A percentile compares a stretch with the other conserved stretches of the same genome.
Evolutionary conservation across 2,113 vertebrate genomes (phyloP).

Genomic region (Cottus gobio): DNA sequence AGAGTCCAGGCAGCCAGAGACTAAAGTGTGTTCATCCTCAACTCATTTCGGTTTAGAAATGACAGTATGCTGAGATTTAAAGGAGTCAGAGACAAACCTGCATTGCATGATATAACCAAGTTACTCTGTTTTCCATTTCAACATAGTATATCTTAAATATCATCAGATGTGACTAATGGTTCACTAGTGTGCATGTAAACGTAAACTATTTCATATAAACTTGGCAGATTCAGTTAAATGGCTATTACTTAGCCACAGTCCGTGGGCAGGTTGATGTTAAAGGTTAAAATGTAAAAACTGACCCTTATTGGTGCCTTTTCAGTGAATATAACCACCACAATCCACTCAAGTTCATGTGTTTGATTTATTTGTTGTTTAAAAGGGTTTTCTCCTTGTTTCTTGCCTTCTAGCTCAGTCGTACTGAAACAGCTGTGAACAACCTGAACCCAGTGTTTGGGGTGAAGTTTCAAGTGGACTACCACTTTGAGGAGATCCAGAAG

Average conservation of each 20-base stretch:
- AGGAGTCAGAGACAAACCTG: slow-evolving; percentile 1
- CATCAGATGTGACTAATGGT: background rate
- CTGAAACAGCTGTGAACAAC: slow-evolving; percentile 96
- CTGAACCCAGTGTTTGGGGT: slow-evolving; percentile 95
- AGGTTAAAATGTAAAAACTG: background rate
- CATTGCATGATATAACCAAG: background rate
- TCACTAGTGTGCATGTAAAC: background rate
- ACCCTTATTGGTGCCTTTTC: background rate
- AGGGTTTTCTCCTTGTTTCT: background rate
- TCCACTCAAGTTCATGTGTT: background rate
- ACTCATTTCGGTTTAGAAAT: background rate
- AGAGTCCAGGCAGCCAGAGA: background rate
- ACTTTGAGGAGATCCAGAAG: slow-evolving; percentile 98
- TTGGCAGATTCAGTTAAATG: background rate
- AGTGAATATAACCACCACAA: background rate
- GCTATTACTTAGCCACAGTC: background rate
- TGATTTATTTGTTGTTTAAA: background rate
- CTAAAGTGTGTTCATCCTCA: background rate
- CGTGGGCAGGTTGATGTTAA: background rate
- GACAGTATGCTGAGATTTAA: background rate
- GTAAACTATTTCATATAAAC: background rate
- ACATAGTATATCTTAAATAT: background rate
- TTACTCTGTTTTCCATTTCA: background rate
- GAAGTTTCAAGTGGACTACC: slow-evolving; percentile 95
- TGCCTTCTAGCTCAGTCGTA: slow-evolving; percentile 88